Evolutionary conservation across 2,888 invertebrate genomes (phyloP).

Genomic region (Proisotoma minuta): DNA sequence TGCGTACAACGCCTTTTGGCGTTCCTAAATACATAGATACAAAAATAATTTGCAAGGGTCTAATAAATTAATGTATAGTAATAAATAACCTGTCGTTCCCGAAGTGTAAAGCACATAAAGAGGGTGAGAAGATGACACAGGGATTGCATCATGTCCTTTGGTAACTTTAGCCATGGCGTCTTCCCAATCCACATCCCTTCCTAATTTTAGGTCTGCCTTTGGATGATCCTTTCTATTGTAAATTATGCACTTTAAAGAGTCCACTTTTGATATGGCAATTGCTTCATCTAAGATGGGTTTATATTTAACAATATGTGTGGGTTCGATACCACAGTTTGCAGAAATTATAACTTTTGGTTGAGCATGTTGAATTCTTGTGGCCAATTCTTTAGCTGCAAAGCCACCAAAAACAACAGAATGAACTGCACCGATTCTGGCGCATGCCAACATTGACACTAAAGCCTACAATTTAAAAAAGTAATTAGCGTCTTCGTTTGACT

Average conservation of each 20-base stretch:
- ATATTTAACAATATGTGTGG: slow-evolving; percentile 72
- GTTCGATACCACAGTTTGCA: slow-evolving; percentile 87
- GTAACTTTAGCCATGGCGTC: slow-evolving; percentile 62
- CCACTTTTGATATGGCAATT: slow-evolving; percentile 62
- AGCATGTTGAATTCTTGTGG: slow-evolving; percentile 79
- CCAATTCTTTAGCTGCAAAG: slow-evolving; percentile 77
- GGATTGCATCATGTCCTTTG: slow-evolving; percentile 65
- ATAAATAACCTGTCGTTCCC: slow-evolving; percentile 69
- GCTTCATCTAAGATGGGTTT: slow-evolving; percentile 79
- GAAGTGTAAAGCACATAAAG: slow-evolving; percentile 90
- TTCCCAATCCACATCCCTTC: slow-evolving; percentile 70
- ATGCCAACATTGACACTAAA: slow-evolving; percentile 87
- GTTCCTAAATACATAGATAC: too few relatives aligned
- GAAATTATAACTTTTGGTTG: slow-evolving; percentile 83
- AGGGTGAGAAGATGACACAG: slow-evolving; percentile 83
- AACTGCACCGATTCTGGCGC: slow-evolving; percentile 84
- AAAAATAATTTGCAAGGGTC: too few relatives aligned
- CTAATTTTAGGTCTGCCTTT: slow-evolving; percentile 62
- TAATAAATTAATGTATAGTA: too few relatives aligned
- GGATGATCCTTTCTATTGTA: slow-evolving; percentile 68
- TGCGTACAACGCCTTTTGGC: slow-evolving; percentile 77
- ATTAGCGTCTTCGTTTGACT: too few relatives aligned
- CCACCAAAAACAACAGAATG: slow-evolving; percentile 94
- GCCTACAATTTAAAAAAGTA: slow-evolving; percentile 50
- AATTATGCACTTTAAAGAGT: slow-evolving; percentile 68